Conservation (phyloP, 2,888 invertebrate species). For the Lepidonotus clava region DNA sequence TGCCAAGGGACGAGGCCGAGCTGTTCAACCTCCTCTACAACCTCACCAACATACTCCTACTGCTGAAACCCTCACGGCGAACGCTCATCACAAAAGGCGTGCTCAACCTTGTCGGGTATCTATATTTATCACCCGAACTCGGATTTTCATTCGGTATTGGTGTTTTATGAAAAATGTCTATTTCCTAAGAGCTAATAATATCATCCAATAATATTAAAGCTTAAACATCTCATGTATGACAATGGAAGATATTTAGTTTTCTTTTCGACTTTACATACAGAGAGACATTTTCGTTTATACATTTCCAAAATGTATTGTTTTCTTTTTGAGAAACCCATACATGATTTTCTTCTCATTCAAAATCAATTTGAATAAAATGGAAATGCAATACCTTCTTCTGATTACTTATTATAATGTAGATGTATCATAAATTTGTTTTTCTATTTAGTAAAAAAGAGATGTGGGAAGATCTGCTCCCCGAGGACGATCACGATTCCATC, state of each 20-base stretch:
- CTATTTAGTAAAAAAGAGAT: background rate
- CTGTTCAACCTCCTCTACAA: background rate
- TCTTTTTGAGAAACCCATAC: too few relatives aligned
- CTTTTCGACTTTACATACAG: too few relatives aligned
- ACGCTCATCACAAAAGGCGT: background rate
- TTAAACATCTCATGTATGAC: too few relatives aligned
- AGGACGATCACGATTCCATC: background rate
- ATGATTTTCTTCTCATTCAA: background rate
- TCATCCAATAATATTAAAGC: too few relatives aligned
- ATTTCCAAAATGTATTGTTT: too few relatives aligned
- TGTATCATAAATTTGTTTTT: too few relatives aligned
- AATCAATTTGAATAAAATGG: background rate
- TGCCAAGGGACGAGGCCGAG: background rate
- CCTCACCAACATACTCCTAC: background rate
- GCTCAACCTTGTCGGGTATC: background rate
- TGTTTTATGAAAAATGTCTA: background rate
- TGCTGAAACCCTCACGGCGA: background rate
- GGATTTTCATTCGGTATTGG: background rate
- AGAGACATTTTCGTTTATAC: too few relatives aligned
- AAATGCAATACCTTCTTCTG: too few relatives aligned
- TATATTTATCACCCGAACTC: background rate
- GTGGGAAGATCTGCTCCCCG: background rate
- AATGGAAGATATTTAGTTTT: too few relatives aligned
- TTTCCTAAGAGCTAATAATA: background rate
- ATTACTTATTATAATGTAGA: too few relatives aligned